Conservation (phyloP, 2,797 vertebrate genomes). For the Phataginus tetradactyla region DNA sequence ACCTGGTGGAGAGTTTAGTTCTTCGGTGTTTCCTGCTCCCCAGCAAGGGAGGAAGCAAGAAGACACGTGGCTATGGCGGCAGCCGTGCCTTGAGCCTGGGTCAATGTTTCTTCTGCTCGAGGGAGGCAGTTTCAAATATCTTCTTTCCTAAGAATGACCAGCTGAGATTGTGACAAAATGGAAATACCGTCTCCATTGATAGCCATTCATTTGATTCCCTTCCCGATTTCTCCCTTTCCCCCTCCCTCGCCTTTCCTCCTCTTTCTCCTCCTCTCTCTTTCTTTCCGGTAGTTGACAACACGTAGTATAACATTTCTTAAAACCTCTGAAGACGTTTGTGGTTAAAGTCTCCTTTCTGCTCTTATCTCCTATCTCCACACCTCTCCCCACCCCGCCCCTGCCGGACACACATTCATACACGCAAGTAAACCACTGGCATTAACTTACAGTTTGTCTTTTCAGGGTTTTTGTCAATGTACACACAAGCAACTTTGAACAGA, state of each 20-base stretch:
- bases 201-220: too few species aligned
- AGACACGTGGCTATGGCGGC: too few species aligned
- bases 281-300: not conserved
- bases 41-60: not conserved
- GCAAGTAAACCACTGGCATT: not conserved
- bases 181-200: not conserved
- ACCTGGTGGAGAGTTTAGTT: not conserved
- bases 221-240: too few species aligned
- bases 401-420: not conserved
- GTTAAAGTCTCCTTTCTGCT: not conserved
- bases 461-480: not conserved
- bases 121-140: too few species aligned
- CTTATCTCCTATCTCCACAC: not conserved
- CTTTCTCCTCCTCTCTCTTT: rapidly evolving
- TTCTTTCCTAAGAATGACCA: not conserved
- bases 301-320: not conserved
- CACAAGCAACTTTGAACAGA: not conserved
- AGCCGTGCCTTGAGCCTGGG: rapidly evolving
- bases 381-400: too few species aligned
- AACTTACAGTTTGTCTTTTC: not conserved
- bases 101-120: not conserved
- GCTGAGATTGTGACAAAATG: not conserved
- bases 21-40: not conserved
- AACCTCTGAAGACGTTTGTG: not conserved
- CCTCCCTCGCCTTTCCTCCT: not conserved